These are phyloP conservation scores for Pinctada fucata DNA, from an alignment of 2,888 invertebrate genomes.

Conservation along the genomic window DNA sequence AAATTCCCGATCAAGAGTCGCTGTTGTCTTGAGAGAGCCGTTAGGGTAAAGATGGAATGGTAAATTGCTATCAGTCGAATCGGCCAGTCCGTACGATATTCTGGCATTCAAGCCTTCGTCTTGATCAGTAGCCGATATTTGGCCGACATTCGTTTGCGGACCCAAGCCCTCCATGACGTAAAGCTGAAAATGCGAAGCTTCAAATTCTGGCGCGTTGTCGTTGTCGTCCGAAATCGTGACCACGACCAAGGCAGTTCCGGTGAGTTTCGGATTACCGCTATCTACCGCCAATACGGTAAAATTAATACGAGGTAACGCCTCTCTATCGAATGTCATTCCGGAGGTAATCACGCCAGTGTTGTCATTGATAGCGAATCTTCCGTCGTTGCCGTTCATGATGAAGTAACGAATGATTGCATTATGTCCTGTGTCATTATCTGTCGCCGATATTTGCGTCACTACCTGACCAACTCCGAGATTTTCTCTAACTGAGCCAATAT, in stretches of 20 bases:
- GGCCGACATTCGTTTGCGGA: slow-evolving; percentile 91
- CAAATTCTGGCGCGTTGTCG: slow-evolving; percentile 52
- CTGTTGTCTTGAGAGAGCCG: slow-evolving; percentile 90
- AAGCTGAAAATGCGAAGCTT: slow-evolving; percentile 83
- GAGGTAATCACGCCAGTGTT: slow-evolving; percentile 77
- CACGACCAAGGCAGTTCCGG: slow-evolving; percentile 51
- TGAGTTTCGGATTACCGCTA: slow-evolving; percentile 46
- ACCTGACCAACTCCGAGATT: slow-evolving; percentile 54
- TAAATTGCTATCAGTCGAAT: slow-evolving; percentile 74
- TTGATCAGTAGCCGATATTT: slow-evolving; percentile 93
- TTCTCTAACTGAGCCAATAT: slow-evolving; percentile 56
- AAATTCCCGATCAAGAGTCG: slow-evolving; percentile 90
- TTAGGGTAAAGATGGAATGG: slow-evolving; percentile 51
- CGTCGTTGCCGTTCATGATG: slow-evolving; percentile 42
- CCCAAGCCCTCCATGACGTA: slow-evolving; percentile 92
- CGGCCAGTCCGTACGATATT: slow-evolving; percentile 78
- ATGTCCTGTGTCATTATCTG: slow-evolving; percentile 54
- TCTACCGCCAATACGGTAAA: slow-evolving; percentile 56
- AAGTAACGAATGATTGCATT: slow-evolving; percentile 79
- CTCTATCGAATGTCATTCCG: slow-evolving; percentile 50
- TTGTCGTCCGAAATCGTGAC: slow-evolving; percentile 53
- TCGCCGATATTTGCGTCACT: slow-evolving; percentile 57
- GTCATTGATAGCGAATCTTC: slow-evolving; percentile 81
- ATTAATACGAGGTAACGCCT: slow-evolving; percentile 43
- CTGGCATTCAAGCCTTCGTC: slow-evolving; percentile 95